Base-by-base conservation (phyloP, 2,113 vertebrate species). In the Nothobranchius kuhntae region DNA sequence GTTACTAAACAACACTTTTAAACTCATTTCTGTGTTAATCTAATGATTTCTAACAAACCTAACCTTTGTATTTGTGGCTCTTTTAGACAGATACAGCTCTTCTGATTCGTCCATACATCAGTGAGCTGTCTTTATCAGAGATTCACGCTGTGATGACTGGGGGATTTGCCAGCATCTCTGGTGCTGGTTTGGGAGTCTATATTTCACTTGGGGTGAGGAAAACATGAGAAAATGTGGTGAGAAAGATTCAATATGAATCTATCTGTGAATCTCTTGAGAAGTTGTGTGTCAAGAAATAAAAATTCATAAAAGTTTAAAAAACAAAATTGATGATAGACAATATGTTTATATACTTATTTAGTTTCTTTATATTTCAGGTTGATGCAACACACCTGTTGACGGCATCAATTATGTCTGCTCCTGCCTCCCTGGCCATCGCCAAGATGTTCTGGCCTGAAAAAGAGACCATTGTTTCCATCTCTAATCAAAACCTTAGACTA, bases 371-470 rank as follows among this genome's bases (percentile, higher is more conserved):
- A 0, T 84, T 62, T 58, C 1, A 97, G 96, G 84, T 96, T 71
- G 91, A 94, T 0, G 76, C 95, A 8, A 86, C 93, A 8, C 95
- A 96, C 61, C 82, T 98, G 77, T 63, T 97, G 75, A 94, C 95
- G 0, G 95, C 95, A 35, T 95, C 95, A 0, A 81, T 97, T 53
- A 96, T 97, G 94, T 95, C 95, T 2, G 94, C 95, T 13, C 95
- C 96, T 1, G 95, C 95, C 6, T 91, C 95, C 0, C 72, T 98
- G 73, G 94, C 94, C 63, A 76, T 91, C 0, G 89, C 95, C 59
- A 98, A 96, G 81, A 84, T 90, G 13, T 95, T 95, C 75, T 97
- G 95, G 95, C 95, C 96, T 58, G 95, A 98, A 81, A 96, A 91
- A 0, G 93, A 96, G 82, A 86, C 68, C 7, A 71, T 92, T 36